Evolutionary conservation across 1,140 invertebrate species (phyloP).

Genomic region (Drepana arcuata): DNA sequence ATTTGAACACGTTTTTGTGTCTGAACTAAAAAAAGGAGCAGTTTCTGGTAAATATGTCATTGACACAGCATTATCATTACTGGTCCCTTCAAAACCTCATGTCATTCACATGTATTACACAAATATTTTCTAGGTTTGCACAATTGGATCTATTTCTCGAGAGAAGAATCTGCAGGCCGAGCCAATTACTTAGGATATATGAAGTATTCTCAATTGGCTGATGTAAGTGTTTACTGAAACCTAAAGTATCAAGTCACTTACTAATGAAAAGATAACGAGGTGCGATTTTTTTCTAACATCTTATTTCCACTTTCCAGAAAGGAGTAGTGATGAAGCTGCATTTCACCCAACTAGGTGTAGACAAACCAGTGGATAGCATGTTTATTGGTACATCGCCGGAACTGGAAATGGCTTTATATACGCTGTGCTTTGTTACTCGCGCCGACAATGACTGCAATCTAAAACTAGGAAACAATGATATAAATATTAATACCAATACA

Average conservation of each 20-base stretch:
- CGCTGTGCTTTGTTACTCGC: constrained; percentile 85
- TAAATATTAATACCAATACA: constrained; percentile 82
- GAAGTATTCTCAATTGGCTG: constrained; percentile 79
- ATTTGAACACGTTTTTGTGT: constrained; percentile 91
- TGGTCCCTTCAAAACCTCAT: no score
- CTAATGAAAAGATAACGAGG: no score
- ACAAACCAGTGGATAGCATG: constrained; percentile 85
- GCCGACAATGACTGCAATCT: constrained; percentile 81
- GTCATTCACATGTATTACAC: no score
- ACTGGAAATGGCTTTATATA: constrained; percentile 92
- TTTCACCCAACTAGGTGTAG: constrained; percentile 80
- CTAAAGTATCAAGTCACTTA: no score
- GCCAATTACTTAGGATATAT: constrained; percentile 86
- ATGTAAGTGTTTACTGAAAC: constrained; percentile 80
- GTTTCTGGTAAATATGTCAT: constrained; percentile 71
- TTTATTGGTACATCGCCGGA: constrained; percentile 95
- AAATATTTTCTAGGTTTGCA: constrained; percentile 86
- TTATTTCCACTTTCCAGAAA: constrained; percentile 83
- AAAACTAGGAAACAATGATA: constrained; percentile 77
- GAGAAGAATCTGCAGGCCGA: constrained; percentile 78
- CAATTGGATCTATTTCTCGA: constrained; percentile 90
- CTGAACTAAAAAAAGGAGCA: constrained; percentile 84
- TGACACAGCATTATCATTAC: not conserved
- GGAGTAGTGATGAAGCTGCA: constrained; percentile 84
- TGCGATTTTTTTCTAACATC: no score